Conservation (phyloP, 2,113 vertebrate genomes). For the Camelus dromedarius region DNA sequence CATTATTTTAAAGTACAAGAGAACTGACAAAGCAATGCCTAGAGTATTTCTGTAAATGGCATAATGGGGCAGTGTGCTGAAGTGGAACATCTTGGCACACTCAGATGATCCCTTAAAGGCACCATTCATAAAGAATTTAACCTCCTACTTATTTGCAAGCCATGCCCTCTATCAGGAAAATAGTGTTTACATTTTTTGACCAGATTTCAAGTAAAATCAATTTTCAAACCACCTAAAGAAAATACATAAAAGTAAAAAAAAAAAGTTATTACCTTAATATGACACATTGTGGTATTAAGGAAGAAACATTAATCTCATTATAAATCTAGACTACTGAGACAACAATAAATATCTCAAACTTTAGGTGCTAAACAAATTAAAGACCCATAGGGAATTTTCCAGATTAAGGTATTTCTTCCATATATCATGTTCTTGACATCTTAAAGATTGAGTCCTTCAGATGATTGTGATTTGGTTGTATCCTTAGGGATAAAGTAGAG, state of each 20-base stretch:
- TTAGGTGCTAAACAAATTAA: constrained; percentile 14
- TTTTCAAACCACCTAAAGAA: constrained; percentile 48
- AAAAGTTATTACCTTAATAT: constrained; percentile 10
- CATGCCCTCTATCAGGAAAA: constrained; percentile 28
- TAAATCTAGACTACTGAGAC: not conserved
- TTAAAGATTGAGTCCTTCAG: not conserved
- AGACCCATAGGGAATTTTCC: not conserved
- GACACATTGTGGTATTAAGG: not conserved
- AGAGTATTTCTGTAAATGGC: constrained; percentile 83
- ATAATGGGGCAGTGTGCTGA: constrained; percentile 78
- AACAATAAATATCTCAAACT: not conserved
- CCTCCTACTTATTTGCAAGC: constrained; percentile 70
- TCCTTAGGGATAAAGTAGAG: constrained; percentile 32
- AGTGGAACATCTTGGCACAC: constrained; percentile 83
- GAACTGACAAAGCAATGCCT: constrained; percentile 84
- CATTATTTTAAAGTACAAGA: constrained; percentile 80
- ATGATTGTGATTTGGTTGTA: not conserved
- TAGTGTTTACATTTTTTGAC: constrained; percentile 23
- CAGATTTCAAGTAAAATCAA: constrained; percentile 37
- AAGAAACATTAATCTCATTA: constrained; percentile 5
- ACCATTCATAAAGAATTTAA: constrained; percentile 75
- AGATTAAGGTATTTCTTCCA: not conserved
- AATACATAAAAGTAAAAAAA: not conserved
- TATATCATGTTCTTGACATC: constrained; percentile 1
- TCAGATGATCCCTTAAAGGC: constrained; percentile 80